These are phyloP conservation scores for Panthera leo DNA, from an alignment of 2,113 vertebrate genomes.

Conservation along the genomic window DNA sequence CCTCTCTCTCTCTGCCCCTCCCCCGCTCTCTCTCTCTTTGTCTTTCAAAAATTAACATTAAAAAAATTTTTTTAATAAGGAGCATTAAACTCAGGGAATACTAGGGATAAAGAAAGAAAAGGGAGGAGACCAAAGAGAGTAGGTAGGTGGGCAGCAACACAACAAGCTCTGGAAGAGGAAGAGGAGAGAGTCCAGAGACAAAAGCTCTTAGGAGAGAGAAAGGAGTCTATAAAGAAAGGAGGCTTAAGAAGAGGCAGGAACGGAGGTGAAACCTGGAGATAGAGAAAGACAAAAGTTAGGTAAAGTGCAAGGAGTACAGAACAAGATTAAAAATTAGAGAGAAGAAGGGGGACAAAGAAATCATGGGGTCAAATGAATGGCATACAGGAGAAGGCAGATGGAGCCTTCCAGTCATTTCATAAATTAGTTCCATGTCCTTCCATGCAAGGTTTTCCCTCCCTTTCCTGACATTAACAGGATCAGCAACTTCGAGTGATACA, in stretches of 20 bases:
- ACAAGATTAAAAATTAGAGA: not conserved
- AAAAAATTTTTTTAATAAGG: not conserved
- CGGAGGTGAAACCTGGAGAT: not conserved
- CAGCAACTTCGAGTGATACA: slow-evolving; percentile 35
- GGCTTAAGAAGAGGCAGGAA: not conserved
- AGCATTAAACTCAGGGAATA: not conserved
- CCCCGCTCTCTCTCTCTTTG: too few species aligned
- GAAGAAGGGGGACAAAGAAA: slow-evolving; percentile 2
- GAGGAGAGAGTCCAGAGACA: not conserved
- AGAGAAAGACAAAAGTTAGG: not conserved
- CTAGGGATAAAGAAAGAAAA: not conserved
- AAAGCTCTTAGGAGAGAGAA: not conserved
- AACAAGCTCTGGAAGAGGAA: not conserved
- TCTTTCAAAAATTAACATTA: too few species aligned
- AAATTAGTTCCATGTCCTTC: slow-evolving; percentile 30
- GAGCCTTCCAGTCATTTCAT: not conserved
- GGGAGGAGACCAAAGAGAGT: not conserved
- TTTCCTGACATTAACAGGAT: slow-evolving; percentile 36
- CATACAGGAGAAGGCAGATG: not conserved
- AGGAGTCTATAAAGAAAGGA: not conserved
- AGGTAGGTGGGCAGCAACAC: not conserved
- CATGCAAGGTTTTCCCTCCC: not conserved
- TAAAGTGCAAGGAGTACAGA: not conserved
- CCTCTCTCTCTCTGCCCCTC: too few species aligned
- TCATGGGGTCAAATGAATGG: not conserved